Conservation (phyloP, 2,888 invertebrate genomes). For the Stenoptilia bipunctidactyla region DNA sequence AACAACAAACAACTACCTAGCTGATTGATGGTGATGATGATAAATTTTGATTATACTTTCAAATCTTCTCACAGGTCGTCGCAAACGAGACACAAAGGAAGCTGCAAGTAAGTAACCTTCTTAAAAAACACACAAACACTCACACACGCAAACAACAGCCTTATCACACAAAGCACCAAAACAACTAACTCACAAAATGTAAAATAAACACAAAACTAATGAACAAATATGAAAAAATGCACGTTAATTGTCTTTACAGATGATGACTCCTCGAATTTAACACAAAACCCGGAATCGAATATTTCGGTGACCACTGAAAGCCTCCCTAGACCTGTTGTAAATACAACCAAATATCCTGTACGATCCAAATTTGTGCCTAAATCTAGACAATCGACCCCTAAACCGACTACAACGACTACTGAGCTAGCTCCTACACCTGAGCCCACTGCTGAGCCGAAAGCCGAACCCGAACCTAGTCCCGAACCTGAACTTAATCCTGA, state of each 20-base stretch:
- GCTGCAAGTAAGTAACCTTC: neutral
- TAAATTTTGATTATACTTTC: too few relatives aligned
- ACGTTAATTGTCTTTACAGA: slow-evolving; percentile 64
- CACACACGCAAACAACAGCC: slow-evolving; percentile 17
- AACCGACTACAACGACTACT: slow-evolving; percentile 56
- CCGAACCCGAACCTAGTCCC: slow-evolving; percentile 41
- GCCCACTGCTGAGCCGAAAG: slow-evolving; percentile 48
- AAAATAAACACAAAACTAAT: slow-evolving; percentile 1
- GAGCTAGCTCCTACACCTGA: slow-evolving; percentile 50
- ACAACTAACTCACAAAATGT: slow-evolving; percentile 13
- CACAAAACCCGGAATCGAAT: neutral
- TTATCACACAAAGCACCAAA: slow-evolving; percentile 23
- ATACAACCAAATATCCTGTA: neutral
- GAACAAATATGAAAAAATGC: slow-evolving; percentile 36
- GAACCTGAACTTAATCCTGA: slow-evolving; percentile 45
- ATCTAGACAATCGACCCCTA: slow-evolving; percentile 37
- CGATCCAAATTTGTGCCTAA: slow-evolving; percentile 32
- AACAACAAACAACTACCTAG: too few relatives aligned
- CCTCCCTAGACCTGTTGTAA: slow-evolving; percentile 16
- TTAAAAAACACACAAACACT: neutral
- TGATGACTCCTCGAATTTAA: slow-evolving; percentile 49
- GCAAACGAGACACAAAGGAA: slow-evolving; percentile 20
- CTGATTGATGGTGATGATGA: too few relatives aligned
- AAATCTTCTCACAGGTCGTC: slow-evolving; percentile 24
- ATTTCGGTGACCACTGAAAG: slow-evolving; percentile 34